phyloP scores from a whole-genome alignment of 37 sponge, comb jelly and placozoan species.

The Beroe ovata region DNA sequence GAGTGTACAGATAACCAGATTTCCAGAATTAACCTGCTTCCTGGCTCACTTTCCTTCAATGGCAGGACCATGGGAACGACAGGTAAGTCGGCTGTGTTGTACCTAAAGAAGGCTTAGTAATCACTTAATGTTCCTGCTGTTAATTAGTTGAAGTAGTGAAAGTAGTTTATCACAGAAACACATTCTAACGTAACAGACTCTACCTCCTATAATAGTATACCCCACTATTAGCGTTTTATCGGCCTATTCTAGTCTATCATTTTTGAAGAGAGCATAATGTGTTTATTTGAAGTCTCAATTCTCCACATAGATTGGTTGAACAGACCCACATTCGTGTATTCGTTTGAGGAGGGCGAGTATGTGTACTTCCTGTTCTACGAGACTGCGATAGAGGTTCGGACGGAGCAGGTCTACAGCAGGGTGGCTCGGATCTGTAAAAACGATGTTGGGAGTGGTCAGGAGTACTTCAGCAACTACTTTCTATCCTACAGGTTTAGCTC shows the following conservation, averaged over 20 bases:
- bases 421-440: slow-evolving; percentile 45
- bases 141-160: no score
- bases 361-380: slow-evolving; percentile 64
- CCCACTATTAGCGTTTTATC: no score
- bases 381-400: slow-evolving; percentile 8
- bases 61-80: slow-evolving; percentile 45
- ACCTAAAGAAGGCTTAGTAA: no score
- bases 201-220: no score
- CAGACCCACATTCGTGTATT: slow-evolving; percentile 48
- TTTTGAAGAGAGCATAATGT: no score
- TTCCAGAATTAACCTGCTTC: slow-evolving; percentile 20
- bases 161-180: no score
- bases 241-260: no score
- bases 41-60: slow-evolving; percentile 25
- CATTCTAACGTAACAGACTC: no score
- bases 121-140: no score
- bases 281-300: no score
- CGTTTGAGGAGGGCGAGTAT: slow-evolving; percentile 57
- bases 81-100: background rate
- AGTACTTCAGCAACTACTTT: slow-evolving; percentile 61
- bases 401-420: slow-evolving; percentile 38
- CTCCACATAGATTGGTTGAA: slow-evolving; percentile 54
- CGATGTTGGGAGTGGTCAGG: slow-evolving; percentile 42
- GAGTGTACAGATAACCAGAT: slow-evolving; percentile 44
- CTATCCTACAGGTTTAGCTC: slow-evolving; percentile 55